A percentile compares a stretch with the other conserved stretches of the same genome.
These are phyloP conservation scores for Noturus placidus DNA, from an alignment of 2,113 vertebrate genomes.

Conservation along the genomic window DNA sequence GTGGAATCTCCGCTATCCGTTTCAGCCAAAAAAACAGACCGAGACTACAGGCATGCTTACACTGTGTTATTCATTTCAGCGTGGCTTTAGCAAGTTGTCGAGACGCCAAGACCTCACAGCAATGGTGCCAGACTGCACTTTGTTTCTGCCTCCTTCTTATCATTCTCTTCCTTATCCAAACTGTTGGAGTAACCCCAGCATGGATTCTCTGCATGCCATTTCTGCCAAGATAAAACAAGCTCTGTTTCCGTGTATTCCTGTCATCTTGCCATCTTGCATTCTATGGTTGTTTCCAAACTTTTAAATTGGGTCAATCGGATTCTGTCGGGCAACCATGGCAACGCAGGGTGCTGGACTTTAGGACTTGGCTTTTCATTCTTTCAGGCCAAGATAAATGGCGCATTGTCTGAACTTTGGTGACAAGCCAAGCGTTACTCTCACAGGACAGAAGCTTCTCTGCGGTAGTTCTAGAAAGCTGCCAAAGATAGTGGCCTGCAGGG, in stretches of 20 bases:
- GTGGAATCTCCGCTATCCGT: constrained; percentile 38
- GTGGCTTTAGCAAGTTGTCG: constrained; percentile 23
- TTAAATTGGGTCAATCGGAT: constrained; percentile 66
- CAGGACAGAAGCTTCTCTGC: constrained; percentile 21
- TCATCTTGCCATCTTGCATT: constrained; percentile 41
- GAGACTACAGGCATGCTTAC: constrained; percentile 47
- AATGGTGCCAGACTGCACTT: constrained; percentile 58
- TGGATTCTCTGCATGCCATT: constrained; percentile 51
- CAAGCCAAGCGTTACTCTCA: constrained; percentile 42
- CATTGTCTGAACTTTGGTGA: constrained; percentile 45
- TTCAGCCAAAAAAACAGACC: constrained; percentile 5
- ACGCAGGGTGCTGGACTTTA: constrained; percentile 45
- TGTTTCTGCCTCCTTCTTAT: constrained; percentile 52
- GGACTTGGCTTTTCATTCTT: constrained; percentile 29
- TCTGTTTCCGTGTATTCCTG: constrained; percentile 54
- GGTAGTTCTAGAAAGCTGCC: constrained; percentile 6
- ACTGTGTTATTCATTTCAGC: constrained; percentile 53
- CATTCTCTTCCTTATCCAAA: constrained; percentile 34
- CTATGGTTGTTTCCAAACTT: constrained; percentile 43
- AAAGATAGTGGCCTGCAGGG: constrained; percentile 32
- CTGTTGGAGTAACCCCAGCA: constrained; percentile 61
- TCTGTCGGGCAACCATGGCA: constrained; percentile 42
- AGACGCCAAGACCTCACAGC: constrained; percentile 57
- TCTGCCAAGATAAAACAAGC: constrained; percentile 57
- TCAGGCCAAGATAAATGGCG: constrained; percentile 18